A percentile compares a stretch with the other conserved stretches of the same genome.
phyloP scores from a whole-genome alignment of 2,113 vertebrate genomes.

The Meleagris gallopavo region DNA sequence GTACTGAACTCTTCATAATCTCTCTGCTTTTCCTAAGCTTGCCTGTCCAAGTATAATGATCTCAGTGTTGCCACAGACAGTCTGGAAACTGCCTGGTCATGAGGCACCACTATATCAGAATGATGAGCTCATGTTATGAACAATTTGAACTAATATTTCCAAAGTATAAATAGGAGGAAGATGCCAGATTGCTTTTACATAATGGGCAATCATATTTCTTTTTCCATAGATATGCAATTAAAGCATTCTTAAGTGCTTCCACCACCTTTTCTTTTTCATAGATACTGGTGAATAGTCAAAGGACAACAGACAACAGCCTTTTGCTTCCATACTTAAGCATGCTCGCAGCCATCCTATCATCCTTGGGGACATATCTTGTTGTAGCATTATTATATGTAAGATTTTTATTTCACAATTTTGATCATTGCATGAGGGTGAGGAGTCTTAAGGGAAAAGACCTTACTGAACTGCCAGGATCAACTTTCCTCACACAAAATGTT shows the following conservation, averaged over 20 bases:
- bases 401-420: background rate
- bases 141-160: background rate
- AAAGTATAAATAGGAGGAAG: background rate
- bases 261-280: background rate
- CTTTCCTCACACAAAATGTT: background rate
- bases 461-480: background rate
- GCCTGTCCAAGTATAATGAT: background rate
- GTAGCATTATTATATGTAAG: background rate
- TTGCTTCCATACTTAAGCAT: background rate
- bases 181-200: background rate
- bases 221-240: background rate
- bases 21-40: background rate
- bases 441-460: background rate
- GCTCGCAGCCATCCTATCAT: background rate
- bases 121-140: background rate
- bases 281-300: background rate
- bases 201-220: background rate
- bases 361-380: background rate
- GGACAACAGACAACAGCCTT: background rate
- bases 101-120: background rate
- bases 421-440: background rate
- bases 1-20: background rate
- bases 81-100: background rate
- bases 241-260: background rate
- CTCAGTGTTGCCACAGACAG: background rate